Evolutionary conservation across 2,888 invertebrate species (phyloP).

Genomic region (Chrysopilus asiliformis): DNA sequence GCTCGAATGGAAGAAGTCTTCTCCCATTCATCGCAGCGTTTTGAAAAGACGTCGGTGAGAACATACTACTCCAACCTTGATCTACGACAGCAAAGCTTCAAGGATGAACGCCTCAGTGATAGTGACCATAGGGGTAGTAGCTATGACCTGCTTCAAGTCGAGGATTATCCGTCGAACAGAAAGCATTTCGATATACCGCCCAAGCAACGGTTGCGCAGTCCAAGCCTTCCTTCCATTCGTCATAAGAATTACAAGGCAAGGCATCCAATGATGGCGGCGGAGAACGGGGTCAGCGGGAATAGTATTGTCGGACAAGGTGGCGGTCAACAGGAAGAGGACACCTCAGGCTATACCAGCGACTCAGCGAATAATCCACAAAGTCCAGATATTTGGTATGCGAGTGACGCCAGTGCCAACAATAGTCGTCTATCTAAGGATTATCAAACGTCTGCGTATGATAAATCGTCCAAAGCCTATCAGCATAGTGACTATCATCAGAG

Average conservation of each 20-base stretch:
- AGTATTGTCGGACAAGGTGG: too few species aligned
- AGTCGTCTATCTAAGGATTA: constrained; percentile 13
- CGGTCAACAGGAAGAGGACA: constrained; percentile 53
- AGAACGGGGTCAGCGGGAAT: too few species aligned
- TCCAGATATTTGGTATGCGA: constrained; percentile 38
- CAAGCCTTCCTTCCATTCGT: constrained; percentile 54
- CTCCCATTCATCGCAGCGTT: constrained; percentile 43
- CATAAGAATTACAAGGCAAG: constrained; percentile 15
- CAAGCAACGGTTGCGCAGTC: constrained; percentile 40
- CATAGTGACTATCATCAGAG: constrained; percentile 8
- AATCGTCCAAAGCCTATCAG: constrained; percentile 6
- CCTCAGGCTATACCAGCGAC: constrained; percentile 75
- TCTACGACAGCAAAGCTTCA: constrained; percentile 21
- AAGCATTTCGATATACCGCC: constrained; percentile 5
- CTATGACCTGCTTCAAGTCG: constrained; percentile 10
- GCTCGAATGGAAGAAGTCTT: constrained; percentile 65
- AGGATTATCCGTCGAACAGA: constrained; percentile 3
- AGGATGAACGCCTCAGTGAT: not conserved
- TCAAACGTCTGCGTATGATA: constrained; percentile 13
- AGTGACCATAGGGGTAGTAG: constrained; percentile 2
- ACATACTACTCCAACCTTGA: constrained; percentile 35
- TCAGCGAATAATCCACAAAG: constrained; percentile 44
- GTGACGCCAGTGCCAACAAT: constrained; percentile 21
- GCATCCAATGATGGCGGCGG: too few species aligned
- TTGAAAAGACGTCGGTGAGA: constrained; percentile 35